Base-by-base conservation (phyloP, 1,140 invertebrate species). In the Drosophila leontia region DNA sequence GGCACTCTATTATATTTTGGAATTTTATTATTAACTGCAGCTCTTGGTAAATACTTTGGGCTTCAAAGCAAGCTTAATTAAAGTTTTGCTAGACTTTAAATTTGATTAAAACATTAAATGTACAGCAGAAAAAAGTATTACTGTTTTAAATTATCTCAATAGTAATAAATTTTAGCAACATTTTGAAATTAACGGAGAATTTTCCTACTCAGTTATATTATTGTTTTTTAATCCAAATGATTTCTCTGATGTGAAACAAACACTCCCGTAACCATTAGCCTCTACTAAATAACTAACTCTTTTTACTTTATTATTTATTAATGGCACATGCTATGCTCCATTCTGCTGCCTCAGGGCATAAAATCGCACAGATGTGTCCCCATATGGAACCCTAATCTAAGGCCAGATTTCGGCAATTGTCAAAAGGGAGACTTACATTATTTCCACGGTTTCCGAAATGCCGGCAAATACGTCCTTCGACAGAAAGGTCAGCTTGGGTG, bases 391-490 rank as follows among this genome's bases (percentile, higher is more conserved):
- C 29, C 35, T 26, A 23, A 26, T 41, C 34, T 39, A 55, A 29
- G 11, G 5, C 29, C 12, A 19, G 7, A 62, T 55, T 50, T 51
- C 23, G 37, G 29, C 26, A 44, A 39, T 42, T 58, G n/a, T 17
- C 5, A 65, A 42, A 32, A 12, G n/a, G 23, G 17, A 8, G 12
- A 37, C 92, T 93, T 84, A 94, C 94, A 93, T 87, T 29, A 82
- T 88, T 78, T 94, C 93, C 93, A 94, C 94, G 44, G 68, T 93
- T 62, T 81, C 90, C 77, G 88, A 94, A 93, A 81, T 94, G 81
- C 69, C 92, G 80, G 42, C 88, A 85, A 85, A 93, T 48, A 70
- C 94, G 92, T 74, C 91, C 79, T 80, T 94, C 67, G 75, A 94
- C 63, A 95, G 86, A 56, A 82, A 92, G 58, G 82, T 93, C 37